Base-by-base conservation (phyloP, 1,140 invertebrate species). In the Kradibia gibbosae region DNA sequence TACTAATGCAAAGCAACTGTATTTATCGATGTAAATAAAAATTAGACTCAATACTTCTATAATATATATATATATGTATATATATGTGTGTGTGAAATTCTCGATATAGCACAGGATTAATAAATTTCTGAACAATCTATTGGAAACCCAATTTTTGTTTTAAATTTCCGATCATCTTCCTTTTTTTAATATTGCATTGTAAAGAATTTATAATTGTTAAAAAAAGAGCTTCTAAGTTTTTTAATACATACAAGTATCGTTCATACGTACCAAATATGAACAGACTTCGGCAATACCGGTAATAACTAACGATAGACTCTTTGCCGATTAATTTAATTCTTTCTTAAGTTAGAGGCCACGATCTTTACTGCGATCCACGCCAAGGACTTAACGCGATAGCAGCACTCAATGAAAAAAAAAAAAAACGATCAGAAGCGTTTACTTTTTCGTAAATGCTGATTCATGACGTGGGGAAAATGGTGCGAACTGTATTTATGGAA, bases 261-360 rank as follows among this genome's bases (percentile, higher is more conserved):
- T n/a, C 36, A n/a, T 31, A 1, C 39, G 15, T 22, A 36, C 31
- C 10, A 22, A 36, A 36, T 3, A 17, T 36, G 34, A 67, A 36
- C 17, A 39, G 4, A 39, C 11, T 20, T 15, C 31, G 31, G 15
- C 70, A 48, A 72, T 48, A 39, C 22, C 11, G n/a, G 45, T 45
- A 50, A 72, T 31, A 72, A 50, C 22, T 7, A 74, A 74, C 36
- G 25, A 42, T 42, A 42, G 55, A 60, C 28, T 34, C 22, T 55
- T 60, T 60, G 67, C 36, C 45, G 76, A 67, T 67, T 78, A 78
- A 78, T 67, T 65, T 31, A 25, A 67, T 67, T 78, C 8, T 57
- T 67, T 48, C 45, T 3, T 48, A 8, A 4, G 28, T 36, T 17
- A 20, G 45, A 34, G 53, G 62, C 62, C 62, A 20, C 53, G 76